Evolutionary conservation across 2,797 vertebrate species (phyloP).

Genomic region (Periparus ater): DNA sequence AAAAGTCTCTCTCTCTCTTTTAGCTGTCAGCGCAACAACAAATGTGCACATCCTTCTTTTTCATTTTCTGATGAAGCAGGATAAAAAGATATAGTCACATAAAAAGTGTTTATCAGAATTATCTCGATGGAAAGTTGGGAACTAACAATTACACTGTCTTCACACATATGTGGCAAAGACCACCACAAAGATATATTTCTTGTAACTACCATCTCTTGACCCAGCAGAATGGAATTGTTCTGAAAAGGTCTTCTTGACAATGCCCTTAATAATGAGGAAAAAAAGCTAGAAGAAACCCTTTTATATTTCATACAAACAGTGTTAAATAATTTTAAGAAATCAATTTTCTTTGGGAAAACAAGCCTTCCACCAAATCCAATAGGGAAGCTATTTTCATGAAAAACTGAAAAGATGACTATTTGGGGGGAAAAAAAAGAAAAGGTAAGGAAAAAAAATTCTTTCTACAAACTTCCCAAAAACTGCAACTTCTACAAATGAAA

Average conservation of each 20-base stretch:
- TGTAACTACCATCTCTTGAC: background rate
- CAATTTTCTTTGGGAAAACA: background rate
- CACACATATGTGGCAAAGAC: background rate
- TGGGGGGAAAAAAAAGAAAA: background rate
- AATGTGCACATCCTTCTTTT: background rate
- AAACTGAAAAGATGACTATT: background rate
- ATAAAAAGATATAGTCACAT: background rate
- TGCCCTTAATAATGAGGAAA: background rate
- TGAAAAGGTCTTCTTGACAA: background rate
- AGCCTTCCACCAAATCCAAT: background rate
- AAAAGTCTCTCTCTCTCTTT: background rate
- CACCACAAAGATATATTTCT: background rate
- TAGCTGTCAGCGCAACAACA: background rate
- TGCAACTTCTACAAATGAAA: background rate
- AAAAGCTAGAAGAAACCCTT: background rate
- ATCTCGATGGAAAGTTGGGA: background rate
- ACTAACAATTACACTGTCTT: background rate
- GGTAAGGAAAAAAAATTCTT: fast-evolving
- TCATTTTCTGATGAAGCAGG: background rate
- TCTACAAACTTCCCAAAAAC: background rate
- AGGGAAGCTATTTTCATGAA: background rate
- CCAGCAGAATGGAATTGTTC: background rate
- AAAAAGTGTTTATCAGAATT: background rate
- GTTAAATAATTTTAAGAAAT: background rate
- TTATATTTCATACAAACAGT: background rate